Conservation (phyloP, 2,888 invertebrate genomes). For the Callyntrura guangdongensis region DNA sequence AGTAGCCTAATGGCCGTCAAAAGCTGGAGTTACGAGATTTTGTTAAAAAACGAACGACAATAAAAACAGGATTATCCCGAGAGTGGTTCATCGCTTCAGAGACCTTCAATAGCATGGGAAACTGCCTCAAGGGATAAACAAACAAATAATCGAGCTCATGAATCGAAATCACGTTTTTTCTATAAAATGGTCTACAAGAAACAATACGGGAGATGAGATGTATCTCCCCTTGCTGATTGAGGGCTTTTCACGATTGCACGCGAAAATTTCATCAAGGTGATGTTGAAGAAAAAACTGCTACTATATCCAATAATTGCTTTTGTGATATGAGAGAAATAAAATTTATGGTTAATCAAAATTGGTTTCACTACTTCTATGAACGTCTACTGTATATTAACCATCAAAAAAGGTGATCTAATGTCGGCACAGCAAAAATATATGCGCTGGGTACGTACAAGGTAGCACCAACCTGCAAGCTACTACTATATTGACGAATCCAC, state of each 20-base stretch:
- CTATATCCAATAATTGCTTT: slow-evolving; percentile 20
- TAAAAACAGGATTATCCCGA: slow-evolving; percentile 37
- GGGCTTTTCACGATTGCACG: slow-evolving; percentile 7
- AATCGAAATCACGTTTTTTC: slow-evolving; percentile 64
- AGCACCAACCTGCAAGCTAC: not conserved
- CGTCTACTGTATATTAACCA: not conserved
- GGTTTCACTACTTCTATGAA: too few species aligned
- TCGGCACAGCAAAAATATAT: not conserved
- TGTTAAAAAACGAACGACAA: slow-evolving; percentile 24
- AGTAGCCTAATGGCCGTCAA: slow-evolving; percentile 72
- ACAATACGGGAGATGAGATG: not conserved
- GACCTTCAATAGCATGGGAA: slow-evolving; percentile 65
- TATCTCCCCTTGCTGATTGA: not conserved
- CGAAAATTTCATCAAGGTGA: slow-evolving; percentile 25
- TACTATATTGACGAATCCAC: not conserved
- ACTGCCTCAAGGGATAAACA: slow-evolving; percentile 54
- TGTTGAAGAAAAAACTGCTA: not conserved
- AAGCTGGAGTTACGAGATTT: slow-evolving; percentile 42
- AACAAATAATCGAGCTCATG: slow-evolving; percentile 14
- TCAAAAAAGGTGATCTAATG: not conserved
- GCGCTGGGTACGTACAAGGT: not conserved
- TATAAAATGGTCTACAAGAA: slow-evolving; percentile 25
- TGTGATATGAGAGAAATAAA: not conserved
- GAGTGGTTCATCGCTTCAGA: not conserved
- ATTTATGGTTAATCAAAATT: not conserved